These are phyloP conservation scores for Macrostomum lignano DNA, from an alignment of 1,140 invertebrate species.

Conservation along the genomic window DNA sequence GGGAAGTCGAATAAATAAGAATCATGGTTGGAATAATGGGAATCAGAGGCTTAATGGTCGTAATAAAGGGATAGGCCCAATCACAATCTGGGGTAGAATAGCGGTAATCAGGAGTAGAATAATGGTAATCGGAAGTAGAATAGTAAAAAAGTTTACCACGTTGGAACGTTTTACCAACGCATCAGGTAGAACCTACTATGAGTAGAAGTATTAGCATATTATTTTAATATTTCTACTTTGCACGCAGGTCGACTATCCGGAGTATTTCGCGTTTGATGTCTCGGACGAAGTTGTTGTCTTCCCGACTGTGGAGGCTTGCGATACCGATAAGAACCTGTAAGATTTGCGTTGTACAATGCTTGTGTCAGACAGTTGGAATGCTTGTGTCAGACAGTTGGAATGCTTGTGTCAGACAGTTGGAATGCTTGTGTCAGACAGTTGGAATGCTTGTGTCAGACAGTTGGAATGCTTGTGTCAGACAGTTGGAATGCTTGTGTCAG, in stretches of 20 bases:
- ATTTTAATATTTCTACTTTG: neutral
- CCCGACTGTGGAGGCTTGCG: neutral
- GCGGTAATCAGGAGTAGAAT: neutral
- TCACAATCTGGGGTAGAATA: too few relatives aligned
- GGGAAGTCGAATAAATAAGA: neutral
- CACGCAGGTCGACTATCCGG: neutral
- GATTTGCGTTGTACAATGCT: neutral
- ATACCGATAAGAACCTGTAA: neutral
- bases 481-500: too few relatives aligned
- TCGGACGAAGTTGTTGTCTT: neutral
- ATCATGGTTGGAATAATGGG: too few relatives aligned
- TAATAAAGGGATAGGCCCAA: neutral
- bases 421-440: too few relatives aligned
- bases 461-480: neutral
- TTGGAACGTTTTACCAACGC: neutral
- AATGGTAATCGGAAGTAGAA: neutral
- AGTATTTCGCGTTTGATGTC: constrained; percentile 1
- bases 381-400: too few relatives aligned
- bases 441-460: neutral
- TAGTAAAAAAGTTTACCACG: neutral
- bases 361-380: too few relatives aligned
- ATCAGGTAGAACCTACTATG: neutral
- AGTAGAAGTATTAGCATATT: neutral
- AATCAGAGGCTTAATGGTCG: neutral
- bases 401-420: too few relatives aligned